phyloP scores from a whole-genome alignment of 1,140 invertebrate genomes.

The Brachionus calyciflorus region DNA sequence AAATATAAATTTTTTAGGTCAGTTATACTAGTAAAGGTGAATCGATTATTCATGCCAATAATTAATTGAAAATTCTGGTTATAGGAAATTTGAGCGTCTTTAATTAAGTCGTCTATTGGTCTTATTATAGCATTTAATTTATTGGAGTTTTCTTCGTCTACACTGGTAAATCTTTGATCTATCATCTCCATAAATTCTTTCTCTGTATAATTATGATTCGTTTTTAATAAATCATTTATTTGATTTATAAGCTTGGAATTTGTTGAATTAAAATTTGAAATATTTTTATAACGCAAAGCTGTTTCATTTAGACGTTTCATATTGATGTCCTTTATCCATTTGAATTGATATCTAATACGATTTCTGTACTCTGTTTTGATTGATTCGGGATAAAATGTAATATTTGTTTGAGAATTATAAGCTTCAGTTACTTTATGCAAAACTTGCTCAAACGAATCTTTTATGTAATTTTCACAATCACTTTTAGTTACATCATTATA shows the following conservation, averaged over 20 bases:
- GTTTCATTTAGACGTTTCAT: background rate
- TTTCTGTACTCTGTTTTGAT: background rate
- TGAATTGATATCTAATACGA: background rate
- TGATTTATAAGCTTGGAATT: background rate
- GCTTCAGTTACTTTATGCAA: background rate
- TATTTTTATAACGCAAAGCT: background rate
- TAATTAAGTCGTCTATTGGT: background rate
- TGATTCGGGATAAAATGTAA: background rate
- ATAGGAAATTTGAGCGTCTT: background rate
- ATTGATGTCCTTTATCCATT: background rate
- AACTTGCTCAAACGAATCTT: background rate
- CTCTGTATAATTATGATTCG: background rate
- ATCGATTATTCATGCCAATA: background rate
- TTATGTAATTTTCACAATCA: background rate
- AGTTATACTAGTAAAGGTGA: background rate
- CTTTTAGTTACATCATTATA: background rate
- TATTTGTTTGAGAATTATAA: background rate
- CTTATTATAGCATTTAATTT: background rate
- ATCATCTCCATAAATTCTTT: background rate
- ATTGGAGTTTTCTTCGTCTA: background rate
- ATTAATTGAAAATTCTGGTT: background rate
- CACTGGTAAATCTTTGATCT: background rate
- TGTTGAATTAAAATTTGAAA: background rate
- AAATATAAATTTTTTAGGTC: background rate
- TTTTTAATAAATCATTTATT: background rate